Evolutionary conservation across 2,888 invertebrate genomes (phyloP), one percentile per base, ranked within the genome.

Genomic region (Psylliodes chrysocephalus): DNA sequence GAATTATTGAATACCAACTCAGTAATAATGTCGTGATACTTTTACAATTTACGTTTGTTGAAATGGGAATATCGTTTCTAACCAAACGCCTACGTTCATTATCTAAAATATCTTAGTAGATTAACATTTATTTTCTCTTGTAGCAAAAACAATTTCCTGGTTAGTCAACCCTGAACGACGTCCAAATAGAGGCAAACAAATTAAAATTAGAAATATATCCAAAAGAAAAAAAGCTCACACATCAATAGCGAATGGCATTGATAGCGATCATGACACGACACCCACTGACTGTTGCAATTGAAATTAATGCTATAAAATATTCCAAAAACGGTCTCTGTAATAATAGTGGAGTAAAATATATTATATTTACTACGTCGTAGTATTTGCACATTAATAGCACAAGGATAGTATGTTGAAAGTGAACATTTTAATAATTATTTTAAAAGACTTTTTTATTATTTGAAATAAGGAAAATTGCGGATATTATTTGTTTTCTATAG

Each of bases 111-210:
- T 46, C 46, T 25, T n/a, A 19, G 19, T 46, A 46, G 22, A 46
- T 46, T 46, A 46, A 38, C 33, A 46, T 56, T 56, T 46, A 56
- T 56, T 56, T 46, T 56, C 30, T 19, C 18, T 55, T 44, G 28
- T 18, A 18, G 17, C 22, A 49, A 57, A 49, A 49, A 15, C 30
- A 14, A 28, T 51, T 59, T 51, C 59, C 59, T 59, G 59, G 28
- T 51, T 40, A 40, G 38, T 28, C 59, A 59, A 49, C 59, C 57
- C 57, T 59, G 49, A 59, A 49, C 40, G 17, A 1, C 40, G 1
- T 33, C 59, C 51, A 49, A 59, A 59, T 59, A 49, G 22, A 51
- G 59, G 22, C 49, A 40, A 33, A 51, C 49, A 18, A 49, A 49
- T 40, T 59, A 40, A 59, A 59, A 51, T 49, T 17, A 40, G 59